A percentile compares a stretch with the other conserved stretches of the same genome.
Evolutionary conservation across 2,113 vertebrate genomes (phyloP).

Genomic region (Toxostoma redivivum): DNA sequence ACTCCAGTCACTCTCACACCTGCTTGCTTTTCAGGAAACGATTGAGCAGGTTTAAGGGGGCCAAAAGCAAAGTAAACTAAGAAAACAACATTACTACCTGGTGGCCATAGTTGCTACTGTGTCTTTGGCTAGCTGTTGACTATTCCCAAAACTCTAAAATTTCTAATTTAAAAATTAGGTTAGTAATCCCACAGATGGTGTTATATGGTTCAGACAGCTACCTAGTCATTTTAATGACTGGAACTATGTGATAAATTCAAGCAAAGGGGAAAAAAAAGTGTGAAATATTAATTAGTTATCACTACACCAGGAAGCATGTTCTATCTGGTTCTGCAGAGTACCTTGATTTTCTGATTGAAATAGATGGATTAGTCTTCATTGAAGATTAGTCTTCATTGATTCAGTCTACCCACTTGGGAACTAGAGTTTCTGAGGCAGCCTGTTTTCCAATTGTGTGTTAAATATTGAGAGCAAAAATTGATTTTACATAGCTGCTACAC

Average conservation of each 20-base stretch:
- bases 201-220: background rate
- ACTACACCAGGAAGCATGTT: background rate
- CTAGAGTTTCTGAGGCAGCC: background rate
- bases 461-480: background rate
- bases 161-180: background rate
- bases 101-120: background rate
- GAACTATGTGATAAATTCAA: background rate
- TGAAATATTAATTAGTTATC: background rate
- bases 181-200: background rate
- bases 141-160: background rate
- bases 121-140: background rate
- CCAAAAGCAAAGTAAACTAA: background rate
- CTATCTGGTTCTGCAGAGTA: background rate
- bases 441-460: background rate
- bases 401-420: background rate
- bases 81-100: background rate
- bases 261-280: background rate
- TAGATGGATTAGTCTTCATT: background rate
- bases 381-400: background rate
- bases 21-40: background rate
- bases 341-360: background rate
- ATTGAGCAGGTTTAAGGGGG: background rate
- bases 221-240: background rate
- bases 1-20: background rate
- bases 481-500: background rate